A percentile compares a stretch with the other conserved stretches of the same genome.
These are phyloP conservation scores for Tachina lurida DNA, from an alignment of 2,888 invertebrate genomes.

Conservation along the genomic window DNA sequence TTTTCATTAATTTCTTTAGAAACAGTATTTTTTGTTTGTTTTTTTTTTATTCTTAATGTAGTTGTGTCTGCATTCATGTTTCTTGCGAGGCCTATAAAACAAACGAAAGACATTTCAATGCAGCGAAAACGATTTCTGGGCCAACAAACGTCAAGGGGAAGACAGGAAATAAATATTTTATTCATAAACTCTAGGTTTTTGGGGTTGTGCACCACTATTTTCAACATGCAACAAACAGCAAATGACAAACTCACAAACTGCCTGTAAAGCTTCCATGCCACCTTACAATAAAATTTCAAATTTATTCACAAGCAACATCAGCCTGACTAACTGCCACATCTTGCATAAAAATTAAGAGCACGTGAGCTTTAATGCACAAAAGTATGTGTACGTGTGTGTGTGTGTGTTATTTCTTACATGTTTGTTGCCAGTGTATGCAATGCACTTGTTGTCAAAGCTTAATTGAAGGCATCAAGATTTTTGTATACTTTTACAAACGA, in stretches of 20 bases:
- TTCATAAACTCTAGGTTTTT: constrained; percentile 70
- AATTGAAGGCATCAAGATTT: constrained; percentile 80
- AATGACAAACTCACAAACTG: constrained; percentile 7
- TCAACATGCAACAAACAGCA: constrained; percentile 1
- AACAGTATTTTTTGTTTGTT: constrained; percentile 20
- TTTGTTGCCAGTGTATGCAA: constrained; percentile 73
- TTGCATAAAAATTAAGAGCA: constrained; percentile 63
- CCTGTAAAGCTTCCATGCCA: neutral
- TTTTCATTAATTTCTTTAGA: constrained; percentile 60
- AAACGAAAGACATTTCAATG: constrained; percentile 65
- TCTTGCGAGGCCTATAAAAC: constrained; percentile 62
- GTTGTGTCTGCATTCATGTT: constrained; percentile 34
- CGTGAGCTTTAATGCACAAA: constrained; percentile 30
- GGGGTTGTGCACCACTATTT: constrained; percentile 62
- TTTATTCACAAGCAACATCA: constrained; percentile 44
- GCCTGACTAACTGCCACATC: constrained; percentile 63
- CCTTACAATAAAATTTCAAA: constrained; percentile 39
- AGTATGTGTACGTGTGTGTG: neutral
- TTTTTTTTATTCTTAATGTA: constrained; percentile 13
- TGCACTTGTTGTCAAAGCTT: constrained; percentile 81
- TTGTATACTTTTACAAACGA: constrained; percentile 77
- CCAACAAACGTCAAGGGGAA: constrained; percentile 65
- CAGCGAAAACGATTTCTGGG: constrained; percentile 55
- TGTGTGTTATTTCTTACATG: constrained; percentile 10
- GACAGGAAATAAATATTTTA: constrained; percentile 64